Conservation (phyloP, 2,888 invertebrate species). For the Latheticus oryzae region DNA sequence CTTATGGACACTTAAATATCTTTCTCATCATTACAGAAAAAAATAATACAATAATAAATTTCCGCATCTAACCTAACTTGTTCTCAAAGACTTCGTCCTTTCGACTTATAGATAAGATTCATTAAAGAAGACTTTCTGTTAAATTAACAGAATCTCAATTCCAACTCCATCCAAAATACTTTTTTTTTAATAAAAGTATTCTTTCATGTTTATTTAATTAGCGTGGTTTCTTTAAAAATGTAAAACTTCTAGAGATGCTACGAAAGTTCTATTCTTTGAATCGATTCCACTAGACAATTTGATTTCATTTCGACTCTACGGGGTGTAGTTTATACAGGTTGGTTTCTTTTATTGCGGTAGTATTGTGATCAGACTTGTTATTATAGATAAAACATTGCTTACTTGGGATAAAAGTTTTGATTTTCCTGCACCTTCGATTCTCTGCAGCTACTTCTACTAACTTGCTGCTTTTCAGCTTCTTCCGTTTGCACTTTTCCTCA, state of each 20-base stretch:
- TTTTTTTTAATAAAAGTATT: neutral
- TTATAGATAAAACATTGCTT: constrained; percentile 23
- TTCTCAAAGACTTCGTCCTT: constrained; percentile 18
- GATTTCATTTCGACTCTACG: constrained; percentile 22
- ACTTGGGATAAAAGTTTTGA: constrained; percentile 16
- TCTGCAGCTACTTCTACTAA: constrained; percentile 6
- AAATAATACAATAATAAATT: constrained; percentile 22
- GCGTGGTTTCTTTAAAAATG: constrained; percentile 1
- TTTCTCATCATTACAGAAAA: neutral
- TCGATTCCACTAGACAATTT: constrained; percentile 25
- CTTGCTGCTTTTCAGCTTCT: constrained; percentile 13
- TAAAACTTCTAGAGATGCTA: constrained; percentile 10
- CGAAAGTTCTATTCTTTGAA: constrained; percentile 19
- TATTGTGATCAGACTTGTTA: constrained; percentile 19
- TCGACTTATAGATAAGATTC: constrained; percentile 27
- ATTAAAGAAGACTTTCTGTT: constrained; percentile 20
- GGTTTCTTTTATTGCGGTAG: constrained; percentile 22
- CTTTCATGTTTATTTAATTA: constrained; percentile 15
- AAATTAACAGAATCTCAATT: constrained; percentile 13
- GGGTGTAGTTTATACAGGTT: constrained; percentile 27
- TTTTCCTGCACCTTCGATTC: constrained; percentile 6
- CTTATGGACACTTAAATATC: neutral
- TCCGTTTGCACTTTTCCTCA: constrained; percentile 14
- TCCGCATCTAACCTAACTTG: constrained; percentile 21
- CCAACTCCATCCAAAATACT: constrained; percentile 5